Evolutionary conservation across 2,113 vertebrate genomes (phyloP).

Genomic region (Alosa alosa): DNA sequence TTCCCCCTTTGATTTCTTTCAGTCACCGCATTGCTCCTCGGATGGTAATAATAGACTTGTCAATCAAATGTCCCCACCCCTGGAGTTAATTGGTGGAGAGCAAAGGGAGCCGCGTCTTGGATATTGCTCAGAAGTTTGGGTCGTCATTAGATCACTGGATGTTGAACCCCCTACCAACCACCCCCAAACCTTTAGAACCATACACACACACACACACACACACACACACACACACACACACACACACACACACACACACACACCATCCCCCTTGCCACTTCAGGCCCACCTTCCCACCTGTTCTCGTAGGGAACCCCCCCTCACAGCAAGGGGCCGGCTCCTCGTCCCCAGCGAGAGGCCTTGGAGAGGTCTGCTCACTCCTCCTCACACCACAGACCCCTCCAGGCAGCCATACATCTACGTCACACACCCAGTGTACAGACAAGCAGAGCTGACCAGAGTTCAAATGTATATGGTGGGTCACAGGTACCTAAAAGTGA

Average conservation of each 20-base stretch:
- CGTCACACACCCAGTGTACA: neutral
- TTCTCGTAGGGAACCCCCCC: slow-evolving; percentile 53
- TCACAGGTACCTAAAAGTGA: neutral
- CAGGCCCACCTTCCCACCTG: slow-evolving; percentile 64
- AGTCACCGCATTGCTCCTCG: slow-evolving; percentile 60
- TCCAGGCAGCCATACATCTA: neutral
- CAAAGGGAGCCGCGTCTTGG: slow-evolving; percentile 55
- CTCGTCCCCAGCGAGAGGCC: slow-evolving; percentile 52
- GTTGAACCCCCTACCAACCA: slow-evolving; percentile 52
- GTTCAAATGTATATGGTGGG: neutral
- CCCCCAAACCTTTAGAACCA: slow-evolving; percentile 18
- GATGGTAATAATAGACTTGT: slow-evolving; percentile 75
- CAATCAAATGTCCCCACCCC: slow-evolving; percentile 72
- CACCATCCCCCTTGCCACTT: neutral
- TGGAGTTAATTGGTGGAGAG: slow-evolving; percentile 72
- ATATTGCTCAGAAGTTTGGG: slow-evolving; percentile 59
- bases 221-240: neutral
- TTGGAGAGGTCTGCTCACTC: slow-evolving; percentile 54
- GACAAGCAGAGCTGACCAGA: neutral
- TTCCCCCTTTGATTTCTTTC: slow-evolving; percentile 69
- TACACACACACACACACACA: slow-evolving; percentile 18
- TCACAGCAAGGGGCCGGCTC: slow-evolving; percentile 46
- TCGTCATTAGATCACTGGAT: slow-evolving; percentile 75
- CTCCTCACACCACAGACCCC: slow-evolving; percentile 55
- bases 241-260: neutral